Percentiles rank a stretch among this genome's conserved stretches.
phyloP scores from a whole-genome alignment of 2,113 vertebrate species.

The Protobothrops flavoviridis region DNA sequence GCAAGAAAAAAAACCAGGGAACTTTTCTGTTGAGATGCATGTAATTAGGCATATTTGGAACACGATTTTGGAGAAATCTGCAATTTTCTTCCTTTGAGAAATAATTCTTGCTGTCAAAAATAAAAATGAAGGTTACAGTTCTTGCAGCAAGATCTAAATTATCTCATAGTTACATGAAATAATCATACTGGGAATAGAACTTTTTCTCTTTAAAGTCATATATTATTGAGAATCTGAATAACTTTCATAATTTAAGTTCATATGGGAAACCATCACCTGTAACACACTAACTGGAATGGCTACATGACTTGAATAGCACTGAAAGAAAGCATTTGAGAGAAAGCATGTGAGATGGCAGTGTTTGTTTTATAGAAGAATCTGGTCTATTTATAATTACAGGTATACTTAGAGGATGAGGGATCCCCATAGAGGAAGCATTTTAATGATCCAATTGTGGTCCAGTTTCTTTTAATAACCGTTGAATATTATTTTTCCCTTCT shows the following conservation, averaged over 20 bases:
- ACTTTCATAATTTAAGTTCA: constrained; percentile 12
- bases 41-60: constrained; percentile 22
- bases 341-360: background rate
- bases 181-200: background rate
- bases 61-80: background rate
- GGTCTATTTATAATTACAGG: background rate
- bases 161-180: background rate
- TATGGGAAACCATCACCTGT: background rate
- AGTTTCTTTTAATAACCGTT: background rate
- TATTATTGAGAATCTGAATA: background rate
- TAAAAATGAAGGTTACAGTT: background rate
- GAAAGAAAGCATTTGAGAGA: constrained; percentile 2
- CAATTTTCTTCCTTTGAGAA: background rate
- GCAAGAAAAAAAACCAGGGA: background rate
- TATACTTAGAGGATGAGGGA: background rate
- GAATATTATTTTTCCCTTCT: background rate
- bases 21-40: constrained; percentile 6
- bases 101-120: background rate
- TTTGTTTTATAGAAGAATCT: constrained; percentile 10
- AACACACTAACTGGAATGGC: constrained; percentile 1
- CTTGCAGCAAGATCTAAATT: constrained; percentile 5
- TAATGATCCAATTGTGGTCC: background rate
- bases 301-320: background rate
- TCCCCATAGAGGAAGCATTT: background rate
- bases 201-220: background rate